phyloP scores from a whole-genome alignment of 2,888 invertebrate species.

The Dilophus febrilis region DNA sequence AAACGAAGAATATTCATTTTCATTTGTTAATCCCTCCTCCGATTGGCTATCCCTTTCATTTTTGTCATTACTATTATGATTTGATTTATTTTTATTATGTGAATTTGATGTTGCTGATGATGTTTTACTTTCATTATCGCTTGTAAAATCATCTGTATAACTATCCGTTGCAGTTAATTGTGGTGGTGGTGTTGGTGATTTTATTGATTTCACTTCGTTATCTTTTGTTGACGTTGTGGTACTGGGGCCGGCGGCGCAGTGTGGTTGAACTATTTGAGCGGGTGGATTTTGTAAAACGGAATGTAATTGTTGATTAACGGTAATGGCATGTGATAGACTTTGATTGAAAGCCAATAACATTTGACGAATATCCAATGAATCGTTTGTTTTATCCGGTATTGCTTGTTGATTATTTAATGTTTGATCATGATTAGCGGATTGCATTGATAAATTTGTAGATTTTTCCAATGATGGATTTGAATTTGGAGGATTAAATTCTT shows the following conservation, averaged over 20 bases:
- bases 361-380: constrained; percentile 15
- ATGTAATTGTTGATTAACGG: constrained; percentile 21
- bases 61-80: constrained; percentile 4
- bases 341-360: constrained; percentile 21
- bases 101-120: not conserved
- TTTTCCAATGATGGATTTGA: too few relatives aligned
- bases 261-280: not conserved
- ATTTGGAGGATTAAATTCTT: too few relatives aligned
- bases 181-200: not conserved
- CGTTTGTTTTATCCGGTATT: constrained; percentile 3
- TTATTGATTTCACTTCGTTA: too few relatives aligned
- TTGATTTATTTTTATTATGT: not conserved
- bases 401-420: not conserved
- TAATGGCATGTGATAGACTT: constrained; percentile 20
- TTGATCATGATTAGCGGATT: not conserved
- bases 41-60: not conserved
- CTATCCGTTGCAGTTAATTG: not conserved
- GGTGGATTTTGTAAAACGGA: constrained; percentile 4
- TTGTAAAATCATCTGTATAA: not conserved
- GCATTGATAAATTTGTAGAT: too few relatives aligned
- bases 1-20: not conserved
- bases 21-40: too few relatives aligned
- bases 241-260: not conserved
- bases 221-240: not conserved
- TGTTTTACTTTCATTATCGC: constrained; percentile 4